phyloP scores from a whole-genome alignment of 1,140 invertebrate species.

The Eubasilissa regina region DNA sequence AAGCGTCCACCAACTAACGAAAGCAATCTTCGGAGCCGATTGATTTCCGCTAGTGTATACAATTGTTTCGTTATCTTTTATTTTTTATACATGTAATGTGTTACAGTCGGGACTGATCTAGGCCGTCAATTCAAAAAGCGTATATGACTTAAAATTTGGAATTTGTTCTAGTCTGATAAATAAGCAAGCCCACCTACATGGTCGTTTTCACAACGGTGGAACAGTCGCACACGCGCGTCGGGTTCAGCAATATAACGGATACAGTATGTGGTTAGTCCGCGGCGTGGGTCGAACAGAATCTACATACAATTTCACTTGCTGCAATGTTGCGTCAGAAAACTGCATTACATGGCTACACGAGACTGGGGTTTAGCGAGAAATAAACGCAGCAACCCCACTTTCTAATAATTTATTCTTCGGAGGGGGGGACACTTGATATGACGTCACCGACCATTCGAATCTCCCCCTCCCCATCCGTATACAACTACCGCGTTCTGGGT shows the following conservation, averaged over 20 bases:
- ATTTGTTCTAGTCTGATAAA: slow-evolving; percentile 26
- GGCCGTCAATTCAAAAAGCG: slow-evolving; percentile 2
- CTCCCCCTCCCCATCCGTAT: slow-evolving; percentile 1
- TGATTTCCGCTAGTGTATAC: too few species aligned
- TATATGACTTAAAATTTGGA: slow-evolving; percentile 10
- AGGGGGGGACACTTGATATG: background rate
- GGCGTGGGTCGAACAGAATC: slow-evolving; percentile 29
- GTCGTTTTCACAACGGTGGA: slow-evolving; percentile 7
- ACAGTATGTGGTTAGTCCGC: background rate
- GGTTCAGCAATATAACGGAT: too few species aligned
- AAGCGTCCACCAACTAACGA: too few species aligned
- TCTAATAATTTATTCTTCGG: background rate
- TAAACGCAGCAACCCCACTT: background rate
- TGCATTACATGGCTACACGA: background rate
- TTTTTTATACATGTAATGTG: too few species aligned
- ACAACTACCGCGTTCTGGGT: background rate
- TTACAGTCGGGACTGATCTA: too few species aligned
- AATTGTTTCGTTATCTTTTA: too few species aligned
- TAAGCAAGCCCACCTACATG: background rate
- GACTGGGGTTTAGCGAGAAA: background rate
- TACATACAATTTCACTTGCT: slow-evolving; percentile 2
- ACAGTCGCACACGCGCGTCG: background rate
- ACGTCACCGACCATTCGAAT: slow-evolving; percentile 14
- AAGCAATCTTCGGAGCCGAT: too few species aligned
- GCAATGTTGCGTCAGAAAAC: slow-evolving; percentile 1